phyloP scores from a whole-genome alignment of 2,888 invertebrate genomes.

The Peribatodes rhomboidaria region DNA sequence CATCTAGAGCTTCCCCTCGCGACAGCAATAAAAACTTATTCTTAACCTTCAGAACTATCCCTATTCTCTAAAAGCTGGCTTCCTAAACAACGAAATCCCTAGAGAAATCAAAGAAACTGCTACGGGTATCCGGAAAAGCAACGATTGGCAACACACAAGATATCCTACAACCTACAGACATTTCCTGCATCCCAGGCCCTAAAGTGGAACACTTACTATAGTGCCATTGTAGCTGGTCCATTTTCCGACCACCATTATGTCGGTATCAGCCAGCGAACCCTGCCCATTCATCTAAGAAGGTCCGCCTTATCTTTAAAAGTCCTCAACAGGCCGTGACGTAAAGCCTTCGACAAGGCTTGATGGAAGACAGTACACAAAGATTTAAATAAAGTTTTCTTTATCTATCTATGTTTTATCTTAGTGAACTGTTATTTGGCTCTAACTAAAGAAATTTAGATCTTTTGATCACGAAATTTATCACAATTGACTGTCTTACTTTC shows the following conservation, averaged over 20 bases:
- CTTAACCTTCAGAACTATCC: neutral
- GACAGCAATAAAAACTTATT: neutral
- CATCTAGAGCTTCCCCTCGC: neutral
- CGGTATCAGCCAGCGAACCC: slow-evolving; percentile 40
- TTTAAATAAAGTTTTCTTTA: neutral
- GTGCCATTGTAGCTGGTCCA: slow-evolving; percentile 27
- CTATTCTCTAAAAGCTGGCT: neutral
- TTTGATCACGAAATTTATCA: no score
- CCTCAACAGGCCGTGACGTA: slow-evolving; percentile 42
- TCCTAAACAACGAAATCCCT: slow-evolving; percentile 8
- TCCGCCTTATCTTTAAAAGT: slow-evolving; percentile 43
- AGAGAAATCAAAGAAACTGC: slow-evolving; percentile 12
- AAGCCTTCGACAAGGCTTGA: slow-evolving; percentile 28
- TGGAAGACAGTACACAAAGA: slow-evolving; percentile 20
- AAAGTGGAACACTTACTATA: slow-evolving; percentile 18
- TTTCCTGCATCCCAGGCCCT: slow-evolving; percentile 14
- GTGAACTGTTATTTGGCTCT: neutral
- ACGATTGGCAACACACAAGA: slow-evolving; percentile 2
- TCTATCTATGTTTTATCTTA: neutral
- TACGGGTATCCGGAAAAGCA: slow-evolving; percentile 1
- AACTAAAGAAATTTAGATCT: neutral
- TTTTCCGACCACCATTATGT: slow-evolving; percentile 38
- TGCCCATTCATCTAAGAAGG: slow-evolving; percentile 41
- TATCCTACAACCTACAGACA: neutral
- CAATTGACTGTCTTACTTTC: no score